phyloP scores from a whole-genome alignment of 1,140 invertebrate genomes.

The Popillia japonica region DNA sequence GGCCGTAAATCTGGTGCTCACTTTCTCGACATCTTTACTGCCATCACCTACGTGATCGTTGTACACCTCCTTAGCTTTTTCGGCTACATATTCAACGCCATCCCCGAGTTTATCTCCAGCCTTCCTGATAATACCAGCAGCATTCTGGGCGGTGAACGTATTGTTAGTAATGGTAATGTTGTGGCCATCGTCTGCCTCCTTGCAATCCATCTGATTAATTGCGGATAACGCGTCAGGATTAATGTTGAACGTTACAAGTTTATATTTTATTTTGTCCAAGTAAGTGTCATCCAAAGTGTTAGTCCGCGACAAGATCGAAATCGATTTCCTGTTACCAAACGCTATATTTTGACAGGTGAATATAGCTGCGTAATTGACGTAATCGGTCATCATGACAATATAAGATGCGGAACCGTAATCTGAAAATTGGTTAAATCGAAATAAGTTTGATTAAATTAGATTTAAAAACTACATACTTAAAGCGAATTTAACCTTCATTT shows the following conservation, averaged over 20 bases:
- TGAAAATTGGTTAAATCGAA: not conserved
- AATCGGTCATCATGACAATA: constrained; percentile 79
- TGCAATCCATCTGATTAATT: constrained; percentile 75
- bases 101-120: constrained; percentile 76
- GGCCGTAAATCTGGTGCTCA: too few relatives aligned
- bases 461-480: constrained; percentile 71
- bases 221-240: constrained; percentile 79
- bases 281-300: constrained; percentile 73
- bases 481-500: constrained; percentile 79
- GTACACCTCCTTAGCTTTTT: constrained; percentile 66
- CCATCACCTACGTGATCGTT: constrained; percentile 61
- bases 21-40: too few relatives aligned
- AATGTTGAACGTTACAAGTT: constrained; percentile 69
- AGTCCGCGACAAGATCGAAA: constrained; percentile 77
- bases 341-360: constrained; percentile 82
- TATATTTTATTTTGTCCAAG: constrained; percentile 74
- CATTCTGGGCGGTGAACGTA: constrained; percentile 75
- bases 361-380: constrained; percentile 76
- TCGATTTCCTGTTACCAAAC: constrained; percentile 77
- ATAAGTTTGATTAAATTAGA: not conserved
- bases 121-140: constrained; percentile 74
- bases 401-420: constrained; percentile 72
- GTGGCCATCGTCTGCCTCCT: constrained; percentile 65
- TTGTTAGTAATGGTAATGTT: constrained; percentile 78
- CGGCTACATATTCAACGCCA: constrained; percentile 67